Conservation (phyloP, 2,888 invertebrate genomes). For the Lacanobia oleracea region DNA sequence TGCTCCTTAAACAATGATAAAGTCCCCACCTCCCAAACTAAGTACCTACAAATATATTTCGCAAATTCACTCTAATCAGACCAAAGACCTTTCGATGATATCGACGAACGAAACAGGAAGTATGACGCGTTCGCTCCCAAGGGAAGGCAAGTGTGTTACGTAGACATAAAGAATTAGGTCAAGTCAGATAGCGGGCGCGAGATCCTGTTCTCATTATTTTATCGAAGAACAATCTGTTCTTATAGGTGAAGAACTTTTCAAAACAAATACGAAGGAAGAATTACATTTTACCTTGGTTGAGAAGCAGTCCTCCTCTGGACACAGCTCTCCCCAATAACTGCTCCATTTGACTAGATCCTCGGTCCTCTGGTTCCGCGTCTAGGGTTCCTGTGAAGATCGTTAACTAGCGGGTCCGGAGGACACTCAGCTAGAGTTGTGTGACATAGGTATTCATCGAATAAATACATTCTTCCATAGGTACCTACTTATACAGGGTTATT, state of each 20-base stretch:
- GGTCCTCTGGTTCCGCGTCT: no score
- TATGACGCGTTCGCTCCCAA: neutral
- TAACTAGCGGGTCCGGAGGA: neutral
- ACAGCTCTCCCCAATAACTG: neutral
- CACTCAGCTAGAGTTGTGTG: no score
- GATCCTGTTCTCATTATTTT: constrained; percentile 9
- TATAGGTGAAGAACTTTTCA: neutral
- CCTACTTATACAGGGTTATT: no score
- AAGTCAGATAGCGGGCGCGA: constrained; percentile 21
- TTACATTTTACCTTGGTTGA: neutral
- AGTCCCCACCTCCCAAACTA: no score
- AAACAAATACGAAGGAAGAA: neutral
- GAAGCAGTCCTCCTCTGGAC: neutral
- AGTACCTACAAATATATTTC: no score
- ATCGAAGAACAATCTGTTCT: constrained; percentile 24
- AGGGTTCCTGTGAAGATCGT: neutral
- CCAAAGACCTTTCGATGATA: no score
- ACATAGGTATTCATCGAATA: no score
- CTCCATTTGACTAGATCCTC: neutral
- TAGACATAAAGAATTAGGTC: constrained; percentile 41
- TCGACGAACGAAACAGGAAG: constrained; percentile 1
- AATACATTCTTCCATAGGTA: no score
- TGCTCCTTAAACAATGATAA: no score
- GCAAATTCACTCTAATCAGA: no score
- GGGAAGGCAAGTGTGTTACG: constrained; percentile 8